Percentiles rank a stretch among this genome's conserved stretches.
Evolutionary conservation across 2,113 vertebrate species (phyloP).

Genomic region (Melanerpes aurifrons): DNA sequence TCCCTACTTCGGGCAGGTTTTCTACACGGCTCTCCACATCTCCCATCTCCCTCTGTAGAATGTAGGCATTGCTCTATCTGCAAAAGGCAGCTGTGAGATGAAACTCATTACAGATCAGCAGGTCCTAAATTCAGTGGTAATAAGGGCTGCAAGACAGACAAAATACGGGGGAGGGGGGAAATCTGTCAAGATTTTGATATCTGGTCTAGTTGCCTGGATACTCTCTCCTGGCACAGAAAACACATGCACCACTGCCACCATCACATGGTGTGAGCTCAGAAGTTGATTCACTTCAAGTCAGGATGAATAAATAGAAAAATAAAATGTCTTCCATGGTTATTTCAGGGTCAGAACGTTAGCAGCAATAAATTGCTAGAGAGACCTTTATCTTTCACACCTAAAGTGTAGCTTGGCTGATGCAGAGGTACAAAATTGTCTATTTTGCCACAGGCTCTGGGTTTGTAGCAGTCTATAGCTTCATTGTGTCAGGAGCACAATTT

Average conservation of each 20-base stretch:
- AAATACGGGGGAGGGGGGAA: conserved; percentile 54
- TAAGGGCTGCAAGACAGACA: conserved; percentile 16
- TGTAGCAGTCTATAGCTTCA: conserved; percentile 6
- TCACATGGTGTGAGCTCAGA: conserved; percentile 56
- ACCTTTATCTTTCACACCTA: conserved; percentile 40
- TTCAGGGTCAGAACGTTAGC: conserved; percentile 13
- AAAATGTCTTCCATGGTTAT: conserved; percentile 4
- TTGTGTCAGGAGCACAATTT: conserved; percentile 38
- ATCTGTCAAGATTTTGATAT: conserved; percentile 45
- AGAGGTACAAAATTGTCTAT: background rate
- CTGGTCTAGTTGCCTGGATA: conserved; percentile 70
- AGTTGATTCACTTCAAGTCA: conserved; percentile 62
- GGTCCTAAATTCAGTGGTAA: conserved; percentile 11
- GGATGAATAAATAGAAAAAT: conserved; percentile 58
- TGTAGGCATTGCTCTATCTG: background rate
- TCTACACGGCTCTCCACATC: accelerated
- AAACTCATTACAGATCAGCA: background rate
- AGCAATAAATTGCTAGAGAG: conserved; percentile 21
- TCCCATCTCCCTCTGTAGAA: background rate
- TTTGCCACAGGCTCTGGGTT: background rate
- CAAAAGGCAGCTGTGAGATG: background rate
- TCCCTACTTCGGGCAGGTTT: background rate
- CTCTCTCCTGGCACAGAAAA: conserved; percentile 45
- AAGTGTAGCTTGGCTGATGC: conserved; percentile 2
- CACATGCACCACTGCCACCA: background rate